These are phyloP conservation scores for Cydia strobilella DNA, from an alignment of 1,140 invertebrate genomes.

Conservation along the genomic window DNA sequence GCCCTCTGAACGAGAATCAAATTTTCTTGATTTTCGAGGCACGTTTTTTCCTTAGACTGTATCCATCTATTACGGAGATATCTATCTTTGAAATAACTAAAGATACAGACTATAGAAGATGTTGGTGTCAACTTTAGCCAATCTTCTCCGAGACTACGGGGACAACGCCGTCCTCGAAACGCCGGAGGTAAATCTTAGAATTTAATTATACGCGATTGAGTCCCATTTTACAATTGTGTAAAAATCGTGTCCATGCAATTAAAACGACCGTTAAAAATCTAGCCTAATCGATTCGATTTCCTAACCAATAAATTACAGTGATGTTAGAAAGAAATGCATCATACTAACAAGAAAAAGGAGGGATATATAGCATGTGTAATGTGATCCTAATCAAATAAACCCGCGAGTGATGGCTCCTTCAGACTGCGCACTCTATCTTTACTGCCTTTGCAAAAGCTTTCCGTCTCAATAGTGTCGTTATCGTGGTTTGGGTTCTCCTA, in stretches of 20 bases:
- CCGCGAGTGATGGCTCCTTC: slow-evolving; percentile 24
- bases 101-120: too few species aligned
- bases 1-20: too few species aligned
- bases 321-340: background rate
- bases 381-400: slow-evolving; percentile 32
- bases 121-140: too few species aligned
- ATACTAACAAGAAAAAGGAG: background rate
- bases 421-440: slow-evolving; percentile 24
- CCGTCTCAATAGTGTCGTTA: slow-evolving; percentile 29
- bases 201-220: too few species aligned
- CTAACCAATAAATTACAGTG: background rate
- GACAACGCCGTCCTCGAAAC: too few species aligned
- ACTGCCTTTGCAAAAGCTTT: slow-evolving; percentile 27
- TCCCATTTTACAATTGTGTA: too few species aligned
- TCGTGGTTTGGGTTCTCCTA: background rate
- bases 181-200: too few species aligned
- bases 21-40: too few species aligned
- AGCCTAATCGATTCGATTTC: background rate
- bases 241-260: background rate
- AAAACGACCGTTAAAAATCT: background rate
- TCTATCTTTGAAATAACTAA: too few species aligned
- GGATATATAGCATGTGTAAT: background rate
- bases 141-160: too few species aligned
- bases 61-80: too few species aligned
- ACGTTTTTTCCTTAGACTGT: too few species aligned